Base-by-base conservation (phyloP, 2,113 vertebrate species). In the Haemorhous mexicanus region DNA sequence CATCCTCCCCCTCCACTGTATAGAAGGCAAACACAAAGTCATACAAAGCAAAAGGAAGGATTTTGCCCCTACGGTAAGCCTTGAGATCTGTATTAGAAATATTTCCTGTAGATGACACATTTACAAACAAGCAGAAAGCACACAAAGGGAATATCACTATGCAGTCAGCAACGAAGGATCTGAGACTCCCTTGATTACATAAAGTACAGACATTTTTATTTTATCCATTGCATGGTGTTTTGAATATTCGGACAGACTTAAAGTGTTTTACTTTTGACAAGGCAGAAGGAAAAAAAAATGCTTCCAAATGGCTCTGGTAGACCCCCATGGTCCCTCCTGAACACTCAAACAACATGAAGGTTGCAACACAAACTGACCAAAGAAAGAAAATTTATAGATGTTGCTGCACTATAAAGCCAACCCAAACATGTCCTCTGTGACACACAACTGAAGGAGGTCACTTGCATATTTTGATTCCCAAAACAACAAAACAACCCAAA, bases 351-450 rank as follows among this genome's bases (percentile, higher is more conserved):
- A 87, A 58, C 64, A 93, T 17, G n/a, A 96, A 95, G 24, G 59
- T 47, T 93, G 88, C 39, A 86, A 85, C 86, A 96, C 67, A 87
- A 90, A 90, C 11, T 88, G 93, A 96, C 87, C 86, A 96, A 95
- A 86, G 84, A 87, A 90, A 96, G 59, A 87, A 97, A 97, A 96
- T 86, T 50, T 80, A 93, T 69, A 70, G 89, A 75, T 89, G 75
- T 21, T 81, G 87, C 70, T 85, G 78, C 41, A 79, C 83, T 68
- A 46, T 79, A 89, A 90, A 90, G 86, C 94, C 95, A 96, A 93
- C 17, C 50, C 76, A 96, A 97, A 96, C 62, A 94, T 84, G 67
- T 72, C 81, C 79, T 92, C 76, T 67, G 78, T 4, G 11, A 87
- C 33, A 62, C 0, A 0, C 30, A 87, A 61, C 77, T 85, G 53